Percentiles rank a stretch among this genome's conserved stretches.
phyloP scores from a whole-genome alignment of 1,140 invertebrate species.

The Daktulosphaira vitifoliae region DNA sequence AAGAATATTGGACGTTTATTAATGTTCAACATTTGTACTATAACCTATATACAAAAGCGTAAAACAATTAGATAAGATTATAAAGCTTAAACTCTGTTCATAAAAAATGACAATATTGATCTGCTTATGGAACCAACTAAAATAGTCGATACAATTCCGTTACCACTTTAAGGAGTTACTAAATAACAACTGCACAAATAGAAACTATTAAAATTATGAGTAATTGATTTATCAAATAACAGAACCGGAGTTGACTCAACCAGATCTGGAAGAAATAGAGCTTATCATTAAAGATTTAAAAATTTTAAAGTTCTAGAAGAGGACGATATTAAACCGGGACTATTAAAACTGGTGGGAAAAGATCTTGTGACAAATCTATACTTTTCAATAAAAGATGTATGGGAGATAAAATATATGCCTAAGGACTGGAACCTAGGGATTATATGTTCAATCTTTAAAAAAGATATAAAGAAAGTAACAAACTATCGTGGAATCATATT shows the following conservation, averaged over 20 bases:
- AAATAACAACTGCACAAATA: background rate
- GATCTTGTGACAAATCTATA: background rate
- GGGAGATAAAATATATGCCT: background rate
- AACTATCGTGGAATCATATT: background rate
- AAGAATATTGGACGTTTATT: too few relatives aligned
- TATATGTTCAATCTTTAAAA: background rate
- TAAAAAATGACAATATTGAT: background rate
- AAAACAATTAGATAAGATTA: background rate
- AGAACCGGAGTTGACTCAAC: background rate
- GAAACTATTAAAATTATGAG: background rate
- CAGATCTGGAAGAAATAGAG: background rate
- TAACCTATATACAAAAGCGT: too few relatives aligned
- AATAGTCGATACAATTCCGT: too few relatives aligned
- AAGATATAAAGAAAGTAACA: constrained; percentile 1
- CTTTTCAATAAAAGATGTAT: background rate
- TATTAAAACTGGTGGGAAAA: background rate
- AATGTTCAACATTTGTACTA: too few relatives aligned
- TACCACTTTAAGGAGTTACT: too few relatives aligned
- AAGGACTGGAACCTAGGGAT: background rate
- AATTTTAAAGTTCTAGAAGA: background rate
- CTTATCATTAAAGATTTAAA: background rate
- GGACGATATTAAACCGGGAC: background rate
- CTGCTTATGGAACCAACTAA: too few relatives aligned
- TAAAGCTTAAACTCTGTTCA: background rate
- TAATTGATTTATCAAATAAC: background rate